Evolutionary conservation across 2,797 vertebrate species (phyloP), one percentile per base, ranked within the genome.

Genomic region (Myripristis murdjan): DNA sequence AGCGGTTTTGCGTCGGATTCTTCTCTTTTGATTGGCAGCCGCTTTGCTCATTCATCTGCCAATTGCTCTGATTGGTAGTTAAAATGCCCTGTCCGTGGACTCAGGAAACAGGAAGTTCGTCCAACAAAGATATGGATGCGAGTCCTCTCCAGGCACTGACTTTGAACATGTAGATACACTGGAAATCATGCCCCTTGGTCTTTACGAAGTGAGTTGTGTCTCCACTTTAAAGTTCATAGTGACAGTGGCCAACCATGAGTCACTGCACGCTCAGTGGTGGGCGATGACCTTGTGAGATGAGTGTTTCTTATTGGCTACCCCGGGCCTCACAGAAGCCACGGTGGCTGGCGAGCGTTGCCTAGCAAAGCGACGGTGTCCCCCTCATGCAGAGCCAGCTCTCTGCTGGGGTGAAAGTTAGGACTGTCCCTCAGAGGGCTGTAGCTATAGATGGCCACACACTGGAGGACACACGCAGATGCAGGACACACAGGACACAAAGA

Each of bases 351-450:
- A 66, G 55, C 48, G 53, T 71, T 64, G 81, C 78, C 72, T 63
- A 83, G 79, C 67, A 86, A 31, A 55, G 60, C 76, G 64, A 82
- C 37, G 1, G 15, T n/a, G 65, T 73, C 73, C 48, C 58, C 69
- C 44, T 75, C 68, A 0, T 1, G 0, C 2, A 84, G 69, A 51
- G 64, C 52, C 78, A 81, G 47, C 77, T 85, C 80, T 52, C 79
- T 49, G 73, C 82, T 63, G 49, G 89, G 81, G 82, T 89, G 69
- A 75, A 93, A 86, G 67, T 84, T 15, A 46, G 84, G 54, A 53
- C 58, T 53, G 60, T 75, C 77, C 83, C 77, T 71, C 71, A 61
- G 69, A 59, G 84, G 65, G 53, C 73, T 87, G 87, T 24, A 87
- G 84, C 28, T 85, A 71, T 81, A 69, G 28, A 83, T 84, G 81